A percentile compares a stretch with the other conserved stretches of the same genome.
phyloP scores from a whole-genome alignment of 2,797 vertebrate species.

The Sciaenops ocellatus region DNA sequence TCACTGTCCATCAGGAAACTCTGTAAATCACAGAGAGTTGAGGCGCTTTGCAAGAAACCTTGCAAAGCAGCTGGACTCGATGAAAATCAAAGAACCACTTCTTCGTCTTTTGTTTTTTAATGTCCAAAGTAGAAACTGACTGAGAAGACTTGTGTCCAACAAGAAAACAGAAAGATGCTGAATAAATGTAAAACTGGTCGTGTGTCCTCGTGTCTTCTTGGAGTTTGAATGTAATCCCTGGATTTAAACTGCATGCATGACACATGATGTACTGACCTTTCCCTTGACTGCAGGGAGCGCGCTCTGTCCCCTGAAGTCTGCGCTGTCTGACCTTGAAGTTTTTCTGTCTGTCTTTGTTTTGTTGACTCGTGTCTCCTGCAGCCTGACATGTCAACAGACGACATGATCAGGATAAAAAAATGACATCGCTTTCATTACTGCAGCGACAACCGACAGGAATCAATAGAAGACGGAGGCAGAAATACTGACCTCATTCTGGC shows the following conservation, averaged over 20 bases:
- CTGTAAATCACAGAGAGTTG: no score
- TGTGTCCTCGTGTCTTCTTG: neutral
- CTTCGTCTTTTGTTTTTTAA: no score
- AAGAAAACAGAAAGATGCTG: no score
- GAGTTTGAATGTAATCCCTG: constrained; percentile 7
- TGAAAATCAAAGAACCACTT: no score
- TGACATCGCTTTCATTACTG: neutral
- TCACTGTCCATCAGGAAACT: no score
- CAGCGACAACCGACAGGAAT: neutral
- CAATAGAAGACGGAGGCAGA: no score
- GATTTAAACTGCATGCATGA: constrained; percentile 23
- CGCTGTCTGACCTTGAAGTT: neutral
- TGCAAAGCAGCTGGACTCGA: no score
- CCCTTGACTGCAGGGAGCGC: constrained; percentile 8
- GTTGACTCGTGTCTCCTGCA: neutral
- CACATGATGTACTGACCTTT: constrained; percentile 47
- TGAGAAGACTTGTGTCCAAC: no score
- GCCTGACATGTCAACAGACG: neutral
- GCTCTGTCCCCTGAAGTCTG: neutral
- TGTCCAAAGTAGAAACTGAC: no score
- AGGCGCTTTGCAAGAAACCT: no score
- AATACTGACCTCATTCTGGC: no score
- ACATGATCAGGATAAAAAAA: neutral
- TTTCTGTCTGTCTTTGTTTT: neutral
- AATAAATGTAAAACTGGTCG: neutral